A percentile compares a stretch with the other conserved stretches of the same genome.
phyloP scores from a whole-genome alignment of 2,113 vertebrate species.

The Eonycteris spelaea region DNA sequence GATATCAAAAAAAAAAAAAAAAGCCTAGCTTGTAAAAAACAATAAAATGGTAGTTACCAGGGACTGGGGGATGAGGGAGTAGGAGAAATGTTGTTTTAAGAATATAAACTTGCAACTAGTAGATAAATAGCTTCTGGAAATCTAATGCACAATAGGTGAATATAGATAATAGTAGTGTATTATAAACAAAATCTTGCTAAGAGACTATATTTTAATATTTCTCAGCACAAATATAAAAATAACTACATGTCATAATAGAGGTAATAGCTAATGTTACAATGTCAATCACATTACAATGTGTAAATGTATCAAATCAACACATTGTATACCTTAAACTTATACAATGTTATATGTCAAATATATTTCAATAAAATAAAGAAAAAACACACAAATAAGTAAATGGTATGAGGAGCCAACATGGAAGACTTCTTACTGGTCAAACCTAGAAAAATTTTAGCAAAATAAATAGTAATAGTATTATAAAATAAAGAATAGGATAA shows the following conservation, averaged over 20 bases:
- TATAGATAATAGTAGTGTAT: not conserved
- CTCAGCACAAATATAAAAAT: not conserved
- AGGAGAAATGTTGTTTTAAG: not conserved
- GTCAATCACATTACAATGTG: not conserved
- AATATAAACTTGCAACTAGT: not conserved
- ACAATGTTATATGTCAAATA: not conserved
- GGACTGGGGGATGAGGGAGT: not conserved
- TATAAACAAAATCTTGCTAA: not conserved
- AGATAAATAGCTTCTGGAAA: not conserved
- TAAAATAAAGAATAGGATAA: not conserved
- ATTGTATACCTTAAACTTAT: not conserved
- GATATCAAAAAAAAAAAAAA: not conserved
- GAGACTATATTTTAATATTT: not conserved
- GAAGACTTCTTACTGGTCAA: not conserved
- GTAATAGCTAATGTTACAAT: not conserved
- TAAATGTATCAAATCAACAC: not conserved
- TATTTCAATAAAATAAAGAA: not conserved
- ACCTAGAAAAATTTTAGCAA: not conserved
- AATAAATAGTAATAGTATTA: not conserved
- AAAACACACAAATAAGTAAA: not conserved
- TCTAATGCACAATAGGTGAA: not conserved
- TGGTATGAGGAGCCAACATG: not conserved
- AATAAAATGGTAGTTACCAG: not conserved
- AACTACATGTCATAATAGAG: not conserved
- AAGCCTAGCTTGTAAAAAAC: not conserved